Evolutionary conservation across 2,113 vertebrate species (phyloP).

Genomic region (Phalacrocorax pelagicus): DNA sequence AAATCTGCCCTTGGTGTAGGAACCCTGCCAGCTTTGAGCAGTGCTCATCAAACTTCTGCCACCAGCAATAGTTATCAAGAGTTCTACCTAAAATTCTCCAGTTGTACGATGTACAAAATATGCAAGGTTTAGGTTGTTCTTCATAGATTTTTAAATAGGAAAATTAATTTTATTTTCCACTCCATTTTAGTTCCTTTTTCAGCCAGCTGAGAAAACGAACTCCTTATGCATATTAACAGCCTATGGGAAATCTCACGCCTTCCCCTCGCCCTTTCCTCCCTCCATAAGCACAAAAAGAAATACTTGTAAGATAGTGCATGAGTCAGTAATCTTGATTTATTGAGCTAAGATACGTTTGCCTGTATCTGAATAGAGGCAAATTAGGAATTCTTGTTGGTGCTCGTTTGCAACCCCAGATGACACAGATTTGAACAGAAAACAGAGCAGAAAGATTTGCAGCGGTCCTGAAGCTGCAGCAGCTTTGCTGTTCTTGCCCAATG

Average conservation of each 20-base stretch:
- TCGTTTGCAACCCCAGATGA: constrained; percentile 13
- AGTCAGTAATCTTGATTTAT: constrained; percentile 16
- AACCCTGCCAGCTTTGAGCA: neutral
- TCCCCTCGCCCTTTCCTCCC: neutral
- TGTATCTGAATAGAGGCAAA: neutral
- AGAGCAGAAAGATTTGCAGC: neutral
- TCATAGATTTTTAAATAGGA: accelerated
- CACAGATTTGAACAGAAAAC: neutral
- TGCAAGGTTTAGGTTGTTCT: neutral
- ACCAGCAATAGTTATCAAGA: neutral
- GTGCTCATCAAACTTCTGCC: neutral
- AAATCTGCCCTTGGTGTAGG: neutral
- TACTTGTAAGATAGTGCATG: neutral
- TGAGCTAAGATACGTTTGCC: neutral
- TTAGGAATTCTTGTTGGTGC: constrained; percentile 5
- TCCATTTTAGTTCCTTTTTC: neutral
- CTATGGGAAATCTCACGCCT: neutral
- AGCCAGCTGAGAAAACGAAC: neutral
- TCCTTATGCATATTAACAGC: neutral
- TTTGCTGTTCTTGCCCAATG: neutral
- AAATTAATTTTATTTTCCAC: neutral
- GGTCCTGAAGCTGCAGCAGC: neutral
- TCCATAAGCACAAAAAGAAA: neutral
- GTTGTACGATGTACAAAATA: accelerated
- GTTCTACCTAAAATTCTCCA: neutral